Evolutionary conservation across 35 echinoderm and acorn worm species (phyloP).

Genomic region (Nesometra sesokonis): DNA sequence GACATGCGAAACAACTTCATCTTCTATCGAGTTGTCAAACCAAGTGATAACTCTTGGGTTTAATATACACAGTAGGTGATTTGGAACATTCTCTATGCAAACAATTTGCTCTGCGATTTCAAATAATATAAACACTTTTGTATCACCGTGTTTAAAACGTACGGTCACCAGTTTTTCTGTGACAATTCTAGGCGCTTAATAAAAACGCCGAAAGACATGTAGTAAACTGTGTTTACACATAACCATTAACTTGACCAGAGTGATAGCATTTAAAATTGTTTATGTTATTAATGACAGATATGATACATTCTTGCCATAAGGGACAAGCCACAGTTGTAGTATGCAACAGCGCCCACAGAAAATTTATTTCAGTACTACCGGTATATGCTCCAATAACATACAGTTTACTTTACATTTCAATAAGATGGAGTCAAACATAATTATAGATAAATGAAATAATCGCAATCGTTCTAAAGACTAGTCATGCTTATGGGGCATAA

Average conservation of each 20-base stretch:
- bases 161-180: background rate
- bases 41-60: background rate
- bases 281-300: background rate
- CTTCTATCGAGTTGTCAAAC: background rate
- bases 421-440: no score
- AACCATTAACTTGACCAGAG: background rate
- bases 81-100: background rate
- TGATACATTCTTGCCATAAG: background rate
- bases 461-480: no score
- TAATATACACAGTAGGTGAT: background rate
- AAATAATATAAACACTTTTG: background rate
- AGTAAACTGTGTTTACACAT: background rate
- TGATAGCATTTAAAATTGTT: background rate
- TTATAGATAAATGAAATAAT: no score
- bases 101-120: background rate
- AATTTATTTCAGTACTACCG: no score
- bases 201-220: background rate
- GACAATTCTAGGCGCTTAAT: background rate
- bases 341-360: no score
- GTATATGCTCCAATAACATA: no score
- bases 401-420: no score
- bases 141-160: background rate
- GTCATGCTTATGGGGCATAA: no score
- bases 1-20: background rate
- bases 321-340: no score